phyloP scores from a whole-genome alignment of 2,113 vertebrate genomes.

The Ptyas mucosa region DNA sequence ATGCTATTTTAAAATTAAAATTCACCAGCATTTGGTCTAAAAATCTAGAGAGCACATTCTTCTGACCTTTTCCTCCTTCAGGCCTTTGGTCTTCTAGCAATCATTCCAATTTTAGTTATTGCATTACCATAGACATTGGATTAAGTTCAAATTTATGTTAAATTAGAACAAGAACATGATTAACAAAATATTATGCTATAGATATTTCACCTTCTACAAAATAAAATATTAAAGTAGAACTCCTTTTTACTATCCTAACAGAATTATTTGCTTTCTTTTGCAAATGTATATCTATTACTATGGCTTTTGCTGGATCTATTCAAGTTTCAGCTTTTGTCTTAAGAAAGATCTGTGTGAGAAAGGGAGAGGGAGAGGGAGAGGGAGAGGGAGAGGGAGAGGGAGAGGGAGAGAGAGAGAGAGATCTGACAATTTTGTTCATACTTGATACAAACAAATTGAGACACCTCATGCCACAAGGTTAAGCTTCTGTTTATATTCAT shows the following conservation, averaged over 20 bases:
- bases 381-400: not conserved
- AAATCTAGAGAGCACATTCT: not conserved
- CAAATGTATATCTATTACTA: conserved; percentile 10
- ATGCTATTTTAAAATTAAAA: conserved; percentile 3
- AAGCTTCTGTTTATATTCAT: not conserved
- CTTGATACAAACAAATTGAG: not conserved
- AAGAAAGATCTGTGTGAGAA: not conserved
- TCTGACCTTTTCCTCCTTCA: not conserved
- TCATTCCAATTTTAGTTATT: not conserved
- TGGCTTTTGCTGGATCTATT: conserved; percentile 14
- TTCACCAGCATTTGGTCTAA: not conserved
- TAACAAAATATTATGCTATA: conserved; percentile 25
- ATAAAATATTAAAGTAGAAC: conserved; percentile 25
- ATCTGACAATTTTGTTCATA: not conserved
- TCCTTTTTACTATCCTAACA: conserved; percentile 16
- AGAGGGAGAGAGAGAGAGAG: no score
- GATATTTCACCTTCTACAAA: conserved; percentile 4
- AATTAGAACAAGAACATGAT: conserved; percentile 33
- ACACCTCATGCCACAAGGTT: not conserved
- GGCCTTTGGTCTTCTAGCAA: not conserved
- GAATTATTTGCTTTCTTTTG: conserved; percentile 1
- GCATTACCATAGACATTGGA: not conserved
- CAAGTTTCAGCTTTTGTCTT: conserved; percentile 23
- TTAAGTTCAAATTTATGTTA: conserved; percentile 21
- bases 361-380: not conserved